These are phyloP conservation scores for Harlomillsia oculata DNA, from an alignment of 1,140 invertebrate species.

Conservation along the genomic window DNA sequence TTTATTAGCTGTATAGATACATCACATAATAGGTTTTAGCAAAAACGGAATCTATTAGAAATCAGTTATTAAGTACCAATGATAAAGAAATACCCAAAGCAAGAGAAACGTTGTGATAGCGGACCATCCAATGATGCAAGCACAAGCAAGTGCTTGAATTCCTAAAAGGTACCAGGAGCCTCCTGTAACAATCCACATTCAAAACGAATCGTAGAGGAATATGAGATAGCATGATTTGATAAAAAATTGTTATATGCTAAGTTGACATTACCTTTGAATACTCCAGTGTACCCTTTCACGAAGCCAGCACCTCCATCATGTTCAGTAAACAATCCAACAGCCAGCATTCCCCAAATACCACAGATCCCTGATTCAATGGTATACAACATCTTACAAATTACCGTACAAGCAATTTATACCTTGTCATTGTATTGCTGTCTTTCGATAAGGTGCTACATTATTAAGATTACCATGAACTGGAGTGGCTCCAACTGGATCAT, in stretches of 20 bases:
- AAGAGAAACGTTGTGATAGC: constrained; percentile 55
- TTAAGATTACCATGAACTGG: constrained; percentile 75
- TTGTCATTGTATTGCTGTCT: no score
- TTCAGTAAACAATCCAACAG: constrained; percentile 79
- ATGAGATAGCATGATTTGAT: no score
- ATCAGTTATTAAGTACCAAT: no score
- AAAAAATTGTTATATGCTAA: constrained; percentile 3
- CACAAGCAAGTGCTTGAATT: constrained; percentile 58
- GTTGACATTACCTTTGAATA: constrained; percentile 57
- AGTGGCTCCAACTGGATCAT: constrained; percentile 83
- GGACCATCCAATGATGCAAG: constrained; percentile 64
- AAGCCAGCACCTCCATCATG: constrained; percentile 61
- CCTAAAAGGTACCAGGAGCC: constrained; percentile 78
- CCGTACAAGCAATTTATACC: no score
- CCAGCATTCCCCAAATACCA: constrained; percentile 62
- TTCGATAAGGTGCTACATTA: background rate
- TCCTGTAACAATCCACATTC: constrained; percentile 53
- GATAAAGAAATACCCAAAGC: constrained; percentile 49
- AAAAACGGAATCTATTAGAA: no score
- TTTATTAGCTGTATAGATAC: constrained; percentile 55
- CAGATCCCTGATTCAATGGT: constrained; percentile 40
- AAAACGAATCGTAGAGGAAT: no score
- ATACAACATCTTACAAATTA: no score
- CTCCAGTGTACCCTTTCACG: constrained; percentile 61
- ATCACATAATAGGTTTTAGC: no score